Conservation (phyloP, 2,888 invertebrate genomes). For the Epiblema foenella region DNA sequence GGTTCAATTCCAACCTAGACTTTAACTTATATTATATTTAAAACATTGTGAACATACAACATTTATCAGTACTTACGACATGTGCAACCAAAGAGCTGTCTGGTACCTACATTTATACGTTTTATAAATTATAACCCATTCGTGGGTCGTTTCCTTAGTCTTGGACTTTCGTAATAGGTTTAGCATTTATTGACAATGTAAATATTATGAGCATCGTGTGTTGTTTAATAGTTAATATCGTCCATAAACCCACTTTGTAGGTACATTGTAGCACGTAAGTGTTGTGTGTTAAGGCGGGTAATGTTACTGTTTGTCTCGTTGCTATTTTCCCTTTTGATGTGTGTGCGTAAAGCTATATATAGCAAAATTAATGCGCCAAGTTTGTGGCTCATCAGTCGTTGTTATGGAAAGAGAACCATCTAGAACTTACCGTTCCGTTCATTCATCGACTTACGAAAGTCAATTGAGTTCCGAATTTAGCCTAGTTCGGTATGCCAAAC, state of each 20-base stretch:
- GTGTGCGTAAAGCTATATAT: neutral
- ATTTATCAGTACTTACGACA: neutral
- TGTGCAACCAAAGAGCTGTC: constrained; percentile 26
- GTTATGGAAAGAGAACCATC: constrained; percentile 55
- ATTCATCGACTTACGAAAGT: constrained; percentile 75
- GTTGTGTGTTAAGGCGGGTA: constrained; percentile 3
- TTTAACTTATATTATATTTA: constrained; percentile 38
- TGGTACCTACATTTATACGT: constrained; percentile 4
- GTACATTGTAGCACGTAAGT: constrained; percentile 26
- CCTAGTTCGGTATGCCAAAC: constrained; percentile 68
- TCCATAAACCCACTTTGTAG: constrained; percentile 39
- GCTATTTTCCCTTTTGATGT: neutral
- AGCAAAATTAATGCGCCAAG: constrained; percentile 4
- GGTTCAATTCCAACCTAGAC: constrained; percentile 68
- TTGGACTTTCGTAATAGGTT: constrained; percentile 30
- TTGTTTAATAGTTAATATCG: constrained; percentile 40
- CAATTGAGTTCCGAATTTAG: constrained; percentile 77
- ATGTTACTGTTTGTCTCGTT: constrained; percentile 16
- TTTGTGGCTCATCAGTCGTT: constrained; percentile 52
- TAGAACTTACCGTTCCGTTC: constrained; percentile 60
- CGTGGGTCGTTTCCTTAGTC: constrained; percentile 29
- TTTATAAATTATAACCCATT: constrained; percentile 43
- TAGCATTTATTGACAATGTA: constrained; percentile 40
- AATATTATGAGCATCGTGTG: constrained; percentile 41
- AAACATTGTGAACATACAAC: neutral